phyloP scores from a whole-genome alignment of 92 coral and sea anemone genomes.

The Umimayanthus chanpuru region DNA sequence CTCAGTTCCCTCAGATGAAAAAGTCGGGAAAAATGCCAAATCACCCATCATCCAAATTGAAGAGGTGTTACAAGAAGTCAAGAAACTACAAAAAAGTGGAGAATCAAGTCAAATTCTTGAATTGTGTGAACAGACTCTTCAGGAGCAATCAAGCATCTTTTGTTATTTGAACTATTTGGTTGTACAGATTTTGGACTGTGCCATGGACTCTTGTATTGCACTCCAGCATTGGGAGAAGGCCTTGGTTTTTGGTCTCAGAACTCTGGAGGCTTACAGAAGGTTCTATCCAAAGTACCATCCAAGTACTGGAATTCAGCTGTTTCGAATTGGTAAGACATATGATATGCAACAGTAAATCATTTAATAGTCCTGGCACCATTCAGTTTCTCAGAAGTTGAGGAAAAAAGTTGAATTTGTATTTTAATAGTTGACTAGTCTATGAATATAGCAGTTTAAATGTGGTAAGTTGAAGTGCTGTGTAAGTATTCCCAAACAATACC shows the following conservation, averaged over 20 bases:
- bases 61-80: conserved; percentile 52
- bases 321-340: conserved; percentile 79
- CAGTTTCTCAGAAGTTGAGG: too few species aligned
- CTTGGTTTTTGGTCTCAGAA: conserved; percentile 78
- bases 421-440: too few species aligned
- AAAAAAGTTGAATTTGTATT: too few species aligned
- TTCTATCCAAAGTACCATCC: conserved; percentile 89
- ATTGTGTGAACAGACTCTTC: conserved; percentile 65
- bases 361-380: background rate
- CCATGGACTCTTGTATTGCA: conserved; percentile 80
- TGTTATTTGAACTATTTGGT: conserved; percentile 68
- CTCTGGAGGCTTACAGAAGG: conserved; percentile 66
- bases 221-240: conserved; percentile 77
- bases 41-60: conserved; percentile 38
- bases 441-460: too few species aligned
- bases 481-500: too few species aligned
- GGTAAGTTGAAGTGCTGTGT: too few species aligned
- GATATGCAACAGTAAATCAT: too few species aligned
- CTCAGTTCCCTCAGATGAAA: conserved; percentile 22
- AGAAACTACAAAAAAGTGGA: conserved; percentile 39
- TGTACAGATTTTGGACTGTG: conserved; percentile 72
- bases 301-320: conserved; percentile 82
- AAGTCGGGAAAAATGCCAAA: conserved; percentile 31
- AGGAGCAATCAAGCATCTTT: conserved; percentile 52
- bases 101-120: conserved; percentile 49